phyloP scores from a whole-genome alignment of 2,113 vertebrate species.

The Aspidoscelis tigris region DNA sequence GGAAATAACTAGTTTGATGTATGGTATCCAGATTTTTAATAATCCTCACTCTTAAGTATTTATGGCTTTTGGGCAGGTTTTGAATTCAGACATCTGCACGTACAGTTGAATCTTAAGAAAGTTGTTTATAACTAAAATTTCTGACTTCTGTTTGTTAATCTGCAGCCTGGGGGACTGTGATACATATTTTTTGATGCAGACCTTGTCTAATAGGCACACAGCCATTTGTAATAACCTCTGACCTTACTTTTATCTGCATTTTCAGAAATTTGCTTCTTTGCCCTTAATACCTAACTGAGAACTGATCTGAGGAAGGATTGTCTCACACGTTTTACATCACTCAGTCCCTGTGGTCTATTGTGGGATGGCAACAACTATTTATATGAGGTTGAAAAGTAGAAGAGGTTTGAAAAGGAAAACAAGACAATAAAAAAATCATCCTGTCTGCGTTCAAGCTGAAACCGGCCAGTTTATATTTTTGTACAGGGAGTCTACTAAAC shows the following conservation, averaged over 20 bases:
- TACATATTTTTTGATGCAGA: too few species aligned
- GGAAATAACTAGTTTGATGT: too few species aligned
- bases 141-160: too few species aligned
- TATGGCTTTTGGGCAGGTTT: too few species aligned
- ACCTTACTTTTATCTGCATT: not conserved
- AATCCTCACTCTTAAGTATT: too few species aligned
- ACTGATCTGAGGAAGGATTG: not conserved
- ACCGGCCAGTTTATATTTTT: conserved; percentile 23
- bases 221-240: not conserved
- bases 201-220: not conserved
- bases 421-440: not conserved
- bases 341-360: not conserved
- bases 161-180: too few species aligned
- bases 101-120: too few species aligned
- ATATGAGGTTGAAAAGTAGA: not conserved
- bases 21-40: too few species aligned
- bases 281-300: not conserved
- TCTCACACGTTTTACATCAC: not conserved
- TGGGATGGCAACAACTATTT: not conserved
- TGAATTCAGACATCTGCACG: too few species aligned
- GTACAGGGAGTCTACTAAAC: not conserved
- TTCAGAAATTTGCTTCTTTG: not conserved
- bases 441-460: not conserved
- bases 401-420: not conserved
- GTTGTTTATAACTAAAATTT: too few species aligned